Conservation (phyloP, 2,888 invertebrate species). For the Sabatieria punctata region DNA sequence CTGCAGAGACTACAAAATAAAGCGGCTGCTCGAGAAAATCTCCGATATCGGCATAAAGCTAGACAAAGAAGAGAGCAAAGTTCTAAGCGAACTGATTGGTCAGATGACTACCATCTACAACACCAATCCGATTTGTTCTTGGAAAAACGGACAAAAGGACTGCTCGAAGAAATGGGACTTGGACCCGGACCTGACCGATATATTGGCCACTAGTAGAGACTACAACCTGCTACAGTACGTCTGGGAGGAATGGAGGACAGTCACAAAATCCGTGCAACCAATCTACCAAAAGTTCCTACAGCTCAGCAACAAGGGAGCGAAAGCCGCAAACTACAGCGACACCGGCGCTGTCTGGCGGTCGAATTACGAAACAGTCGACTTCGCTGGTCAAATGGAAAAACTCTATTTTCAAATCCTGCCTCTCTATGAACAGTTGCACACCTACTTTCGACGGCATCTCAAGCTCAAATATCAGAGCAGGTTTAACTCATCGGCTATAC, state of each 20-base stretch:
- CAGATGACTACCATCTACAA: constrained; percentile 2
- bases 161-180: background rate
- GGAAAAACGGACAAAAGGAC: background rate
- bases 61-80: too few relatives aligned
- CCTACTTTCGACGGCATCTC: constrained; percentile 14
- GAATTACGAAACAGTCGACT: constrained; percentile 20
- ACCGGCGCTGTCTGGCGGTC: constrained; percentile 30
- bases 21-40: too few relatives aligned
- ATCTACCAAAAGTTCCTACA: background rate
- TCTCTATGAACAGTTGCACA: constrained; percentile 15
- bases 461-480: constrained; percentile 9
- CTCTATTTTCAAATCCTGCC: constrained; percentile 1
- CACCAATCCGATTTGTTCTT: constrained; percentile 1
- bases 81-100: background rate
- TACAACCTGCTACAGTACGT: constrained; percentile 55
- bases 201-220: constrained; percentile 42
- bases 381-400: background rate
- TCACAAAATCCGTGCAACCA: constrained; percentile 55
- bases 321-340: constrained; percentile 23
- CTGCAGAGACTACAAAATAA: too few relatives aligned
- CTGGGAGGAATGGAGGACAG: constrained; percentile 60
- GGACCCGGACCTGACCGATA: background rate
- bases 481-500: constrained; percentile 9
- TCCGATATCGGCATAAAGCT: too few relatives aligned
- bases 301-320: background rate